These are phyloP conservation scores for Portevinia maculata DNA, from an alignment of 2,888 invertebrate species.

Conservation along the genomic window DNA sequence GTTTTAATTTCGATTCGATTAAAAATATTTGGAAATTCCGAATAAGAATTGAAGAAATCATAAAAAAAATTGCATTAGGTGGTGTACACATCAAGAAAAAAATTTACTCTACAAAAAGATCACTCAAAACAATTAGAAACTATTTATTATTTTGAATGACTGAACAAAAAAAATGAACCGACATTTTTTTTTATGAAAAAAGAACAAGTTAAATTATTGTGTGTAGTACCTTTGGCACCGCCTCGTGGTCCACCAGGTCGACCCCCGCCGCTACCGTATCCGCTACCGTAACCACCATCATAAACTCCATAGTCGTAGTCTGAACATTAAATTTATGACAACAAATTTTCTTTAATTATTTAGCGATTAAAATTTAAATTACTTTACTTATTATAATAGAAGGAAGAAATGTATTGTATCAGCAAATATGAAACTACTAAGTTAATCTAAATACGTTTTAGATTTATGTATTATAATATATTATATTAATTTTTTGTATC, in stretches of 20 bases:
- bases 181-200: conserved; percentile 53
- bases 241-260: conserved; percentile 93
- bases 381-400: conserved; percentile 44
- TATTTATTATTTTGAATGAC: conserved; percentile 50
- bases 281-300: conserved; percentile 92
- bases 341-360: conserved; percentile 66
- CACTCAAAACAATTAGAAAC: conserved; percentile 63
- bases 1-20: neutral
- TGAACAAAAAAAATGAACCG: conserved; percentile 55
- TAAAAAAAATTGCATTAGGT: conserved; percentile 44
- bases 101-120: conserved; percentile 56
- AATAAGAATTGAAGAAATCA: conserved; percentile 15
- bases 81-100: conserved; percentile 64
- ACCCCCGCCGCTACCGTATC: conserved; percentile 93
- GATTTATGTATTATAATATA: conserved; percentile 6
- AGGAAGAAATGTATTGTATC: conserved; percentile 52
- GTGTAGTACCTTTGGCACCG: conserved; percentile 90
- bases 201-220: conserved; percentile 63
- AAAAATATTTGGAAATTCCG: conserved; percentile 10
- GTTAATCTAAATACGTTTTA: conserved; percentile 36
- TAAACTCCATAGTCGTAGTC: conserved; percentile 86
- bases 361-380: conserved; percentile 45
- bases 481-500: conserved; percentile 23
- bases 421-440: conserved; percentile 58
- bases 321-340: conserved; percentile 81